Conservation (phyloP, 2,888 invertebrate genomes). For the Ichneumon xanthorius region DNA sequence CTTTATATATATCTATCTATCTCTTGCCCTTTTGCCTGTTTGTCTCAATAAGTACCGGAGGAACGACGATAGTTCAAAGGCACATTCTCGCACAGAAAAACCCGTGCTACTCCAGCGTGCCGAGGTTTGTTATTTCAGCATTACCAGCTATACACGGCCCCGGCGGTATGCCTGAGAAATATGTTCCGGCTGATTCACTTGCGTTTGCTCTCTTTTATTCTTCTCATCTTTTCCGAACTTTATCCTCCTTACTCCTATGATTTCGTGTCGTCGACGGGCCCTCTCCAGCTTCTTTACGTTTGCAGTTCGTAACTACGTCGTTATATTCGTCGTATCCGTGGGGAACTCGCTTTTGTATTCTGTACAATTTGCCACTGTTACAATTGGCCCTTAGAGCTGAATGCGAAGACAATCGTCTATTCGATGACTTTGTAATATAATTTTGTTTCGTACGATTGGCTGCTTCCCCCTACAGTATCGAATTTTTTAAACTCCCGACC, state of each 20-base stretch:
- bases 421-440: not conserved
- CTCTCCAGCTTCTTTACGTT: slow-evolving; percentile 22
- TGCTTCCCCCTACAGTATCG: not conserved
- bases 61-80: slow-evolving; percentile 77
- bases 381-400: slow-evolving; percentile 17
- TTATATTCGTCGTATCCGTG: slow-evolving; percentile 41
- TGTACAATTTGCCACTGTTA: not conserved
- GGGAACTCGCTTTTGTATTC: slow-evolving; percentile 40
- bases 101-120: slow-evolving; percentile 54
- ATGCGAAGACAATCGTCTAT: not conserved
- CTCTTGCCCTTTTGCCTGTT: slow-evolving; percentile 65
- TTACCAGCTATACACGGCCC: slow-evolving; percentile 67
- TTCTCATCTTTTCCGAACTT: slow-evolving; percentile 1
- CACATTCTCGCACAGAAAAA: slow-evolving; percentile 38
- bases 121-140: slow-evolving; percentile 79
- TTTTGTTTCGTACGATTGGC: not conserved
- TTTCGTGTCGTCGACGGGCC: not conserved
- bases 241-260: not conserved
- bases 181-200: slow-evolving; percentile 68
- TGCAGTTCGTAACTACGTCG: slow-evolving; percentile 37
- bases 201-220: slow-evolving; percentile 2
- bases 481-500: not conserved
- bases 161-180: slow-evolving; percentile 72
- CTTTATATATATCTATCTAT: not conserved
- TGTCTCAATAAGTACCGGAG: slow-evolving; percentile 75